Evolutionary conservation across 1,140 invertebrate species (phyloP).

Genomic region (Eumaeus atala): DNA sequence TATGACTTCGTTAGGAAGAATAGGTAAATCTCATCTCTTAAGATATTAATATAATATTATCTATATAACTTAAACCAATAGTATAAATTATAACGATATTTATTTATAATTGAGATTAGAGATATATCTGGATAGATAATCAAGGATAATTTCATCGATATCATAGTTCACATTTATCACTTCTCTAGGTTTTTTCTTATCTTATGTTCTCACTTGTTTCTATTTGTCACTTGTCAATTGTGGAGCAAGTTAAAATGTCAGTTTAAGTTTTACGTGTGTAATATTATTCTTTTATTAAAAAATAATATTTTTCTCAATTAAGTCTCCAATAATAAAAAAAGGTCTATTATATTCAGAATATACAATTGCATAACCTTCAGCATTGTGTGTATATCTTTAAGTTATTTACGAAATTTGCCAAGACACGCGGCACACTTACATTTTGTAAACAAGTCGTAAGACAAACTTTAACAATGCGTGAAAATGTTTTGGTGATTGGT

Average conservation of each 20-base stretch:
- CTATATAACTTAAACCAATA: no score
- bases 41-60: no score
- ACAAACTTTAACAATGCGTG: conserved; percentile 36
- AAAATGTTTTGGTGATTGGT: conserved; percentile 89
- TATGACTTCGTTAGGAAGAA: no score
- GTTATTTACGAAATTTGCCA: background rate
- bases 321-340: background rate
- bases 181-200: no score
- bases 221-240: background rate
- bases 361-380: background rate
- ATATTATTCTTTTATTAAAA: background rate
- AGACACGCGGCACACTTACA: conserved; percentile 1
- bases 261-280: conserved; percentile 1
- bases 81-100: no score
- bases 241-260: background rate
- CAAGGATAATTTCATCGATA: no score
- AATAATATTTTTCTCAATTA: background rate
- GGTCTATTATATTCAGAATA: background rate
- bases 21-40: no score
- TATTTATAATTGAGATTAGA: no score
- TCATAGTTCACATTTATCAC: no score
- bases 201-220: background rate
- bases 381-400: no score
- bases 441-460: conserved; percentile 14
- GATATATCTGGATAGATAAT: no score